Conservation (phyloP, 1,140 invertebrate species). For the Lepidurus apus region DNA sequence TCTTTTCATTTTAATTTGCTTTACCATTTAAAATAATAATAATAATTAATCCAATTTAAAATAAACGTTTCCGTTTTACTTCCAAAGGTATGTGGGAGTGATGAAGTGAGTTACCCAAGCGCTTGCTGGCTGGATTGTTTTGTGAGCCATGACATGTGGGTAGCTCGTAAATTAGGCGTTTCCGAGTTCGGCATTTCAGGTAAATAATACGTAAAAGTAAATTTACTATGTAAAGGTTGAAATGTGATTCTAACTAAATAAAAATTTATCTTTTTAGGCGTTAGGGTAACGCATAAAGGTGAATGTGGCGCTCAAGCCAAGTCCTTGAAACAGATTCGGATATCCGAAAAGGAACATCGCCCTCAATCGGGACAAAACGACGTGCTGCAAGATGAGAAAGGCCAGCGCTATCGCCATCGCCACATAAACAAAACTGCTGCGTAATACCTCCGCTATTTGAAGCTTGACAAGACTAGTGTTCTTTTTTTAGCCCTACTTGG, state of each 20-base stretch:
- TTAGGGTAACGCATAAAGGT: background rate
- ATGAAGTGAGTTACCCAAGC: background rate
- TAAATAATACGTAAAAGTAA: background rate
- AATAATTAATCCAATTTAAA: no score
- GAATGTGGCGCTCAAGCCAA: background rate
- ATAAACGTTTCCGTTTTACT: background rate
- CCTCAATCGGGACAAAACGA: background rate
- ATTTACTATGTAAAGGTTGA: background rate
- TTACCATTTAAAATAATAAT: no score
- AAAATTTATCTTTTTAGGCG: background rate
- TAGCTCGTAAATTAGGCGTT: background rate
- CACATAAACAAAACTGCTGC: background rate
- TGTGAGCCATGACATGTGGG: background rate
- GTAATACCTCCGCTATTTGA: no score
- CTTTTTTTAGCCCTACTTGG: no score
- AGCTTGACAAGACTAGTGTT: no score
- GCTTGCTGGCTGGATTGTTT: conserved; percentile 1
- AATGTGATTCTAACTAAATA: background rate
- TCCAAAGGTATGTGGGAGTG: background rate
- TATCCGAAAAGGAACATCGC: background rate
- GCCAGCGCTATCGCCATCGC: background rate
- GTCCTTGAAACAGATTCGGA: conserved; percentile 12
- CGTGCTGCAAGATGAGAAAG: background rate
- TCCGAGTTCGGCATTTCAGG: background rate
- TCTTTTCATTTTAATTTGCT: background rate